Evolutionary conservation across 1,140 invertebrate species (phyloP).

Genomic region (Tetragonula clypearis): DNA sequence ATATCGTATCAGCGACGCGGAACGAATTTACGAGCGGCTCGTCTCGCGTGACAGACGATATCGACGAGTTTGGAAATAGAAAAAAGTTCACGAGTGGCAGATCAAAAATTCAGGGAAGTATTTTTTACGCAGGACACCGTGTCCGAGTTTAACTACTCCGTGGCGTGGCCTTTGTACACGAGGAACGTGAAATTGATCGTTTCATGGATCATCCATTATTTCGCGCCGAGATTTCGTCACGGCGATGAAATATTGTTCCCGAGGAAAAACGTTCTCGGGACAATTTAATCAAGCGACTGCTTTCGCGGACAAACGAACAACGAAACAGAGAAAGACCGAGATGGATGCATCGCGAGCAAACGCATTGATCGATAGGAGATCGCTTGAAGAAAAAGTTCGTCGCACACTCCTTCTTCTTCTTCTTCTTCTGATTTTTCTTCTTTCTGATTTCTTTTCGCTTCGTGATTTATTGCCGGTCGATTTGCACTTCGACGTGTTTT

Average conservation of each 20-base stretch:
- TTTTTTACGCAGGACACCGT: neutral
- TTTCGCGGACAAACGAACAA: too few species aligned
- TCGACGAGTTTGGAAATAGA: neutral
- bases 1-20: neutral
- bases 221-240: slow-evolving; percentile 23
- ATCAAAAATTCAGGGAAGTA: slow-evolving; percentile 29
- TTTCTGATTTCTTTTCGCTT: neutral
- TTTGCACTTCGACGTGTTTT: too few species aligned
- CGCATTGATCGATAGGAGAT: neutral
- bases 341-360: neutral
- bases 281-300: slow-evolving; percentile 12
- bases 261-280: neutral
- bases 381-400: neutral
- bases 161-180: neutral
- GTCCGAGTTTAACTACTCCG: neutral
- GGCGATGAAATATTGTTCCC: slow-evolving; percentile 5
- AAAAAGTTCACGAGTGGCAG: neutral
- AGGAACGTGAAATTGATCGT: slow-evolving; percentile 26
- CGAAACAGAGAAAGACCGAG: neutral
- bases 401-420: neutral
- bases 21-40: slow-evolving; percentile 16
- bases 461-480: neutral
- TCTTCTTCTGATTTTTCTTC: neutral
- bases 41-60: too few species aligned
- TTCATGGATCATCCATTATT: slow-evolving; percentile 28